Conservation (phyloP, 2,888 invertebrate species). For the Drosophila nigricruria region DNA sequence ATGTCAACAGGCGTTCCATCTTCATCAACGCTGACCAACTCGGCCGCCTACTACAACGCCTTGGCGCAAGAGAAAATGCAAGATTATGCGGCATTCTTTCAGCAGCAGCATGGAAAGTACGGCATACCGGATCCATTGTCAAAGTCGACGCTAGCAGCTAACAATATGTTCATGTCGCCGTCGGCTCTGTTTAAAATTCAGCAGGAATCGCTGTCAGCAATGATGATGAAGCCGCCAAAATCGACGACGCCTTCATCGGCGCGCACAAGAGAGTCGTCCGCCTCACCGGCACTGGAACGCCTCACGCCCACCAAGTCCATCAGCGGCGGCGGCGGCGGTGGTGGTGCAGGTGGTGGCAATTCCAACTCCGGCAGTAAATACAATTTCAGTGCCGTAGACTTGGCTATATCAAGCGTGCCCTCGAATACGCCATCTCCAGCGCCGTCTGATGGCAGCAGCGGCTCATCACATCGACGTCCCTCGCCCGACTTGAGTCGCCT, state of each 20-base stretch:
- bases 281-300: constrained; percentile 83
- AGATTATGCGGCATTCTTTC: constrained; percentile 86
- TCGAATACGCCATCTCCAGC: constrained; percentile 83
- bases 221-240: constrained; percentile 87
- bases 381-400: constrained; percentile 85
- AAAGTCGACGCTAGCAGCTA: constrained; percentile 90
- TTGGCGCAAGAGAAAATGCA: constrained; percentile 86
- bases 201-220: constrained; percentile 85
- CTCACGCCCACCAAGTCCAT: constrained; percentile 83
- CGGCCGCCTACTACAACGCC: constrained; percentile 83
- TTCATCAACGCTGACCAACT: constrained; percentile 77
- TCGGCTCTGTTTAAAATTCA: constrained; percentile 90
- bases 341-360: constrained; percentile 60
- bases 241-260: constrained; percentile 83
- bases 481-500: constrained; percentile 84
- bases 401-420: constrained; percentile 85
- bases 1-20: constrained; percentile 51
- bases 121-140: constrained; percentile 91
- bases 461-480: constrained; percentile 81
- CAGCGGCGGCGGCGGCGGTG: constrained; percentile 55
- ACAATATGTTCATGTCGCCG: constrained; percentile 92
- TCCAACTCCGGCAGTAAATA: constrained; percentile 80
- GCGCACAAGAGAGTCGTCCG: constrained; percentile 84
- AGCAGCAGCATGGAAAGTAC: constrained; percentile 85
- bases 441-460: constrained; percentile 82